Evolutionary conservation across 2,888 invertebrate genomes (phyloP), one percentile per base, ranked within the genome.

Genomic region (Brachyptera putata): DNA sequence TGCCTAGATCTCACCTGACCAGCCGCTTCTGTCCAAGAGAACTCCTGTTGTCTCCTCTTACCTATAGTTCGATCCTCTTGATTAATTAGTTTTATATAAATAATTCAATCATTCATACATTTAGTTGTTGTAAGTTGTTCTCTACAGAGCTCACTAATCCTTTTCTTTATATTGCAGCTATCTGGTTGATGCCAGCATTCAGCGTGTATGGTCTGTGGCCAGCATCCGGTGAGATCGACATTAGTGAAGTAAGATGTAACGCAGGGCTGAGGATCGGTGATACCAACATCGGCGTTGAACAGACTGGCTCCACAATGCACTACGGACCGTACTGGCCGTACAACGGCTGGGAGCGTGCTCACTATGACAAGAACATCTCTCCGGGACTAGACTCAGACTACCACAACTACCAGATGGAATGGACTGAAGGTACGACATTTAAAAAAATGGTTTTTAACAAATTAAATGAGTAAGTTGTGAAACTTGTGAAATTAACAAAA

Each of bases 211-310:
- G 87, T 0, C 72, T 75, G 1, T 87, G 87, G 87, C 87, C 87
- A 1, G 71, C 81, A 3, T 86, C 86, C 21, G 88, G 87, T 3
- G 87, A 87, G 75, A 87, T 88, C 61, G 86, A 87, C 69, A 72
- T 89, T 36, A 74, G 82, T 60, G 87, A 87, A 71, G 79, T 82
- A 22, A 78, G 86, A 41, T 87, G 87, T 50, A 85, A 85, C 70
- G 74, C 76, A 26, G 71, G 80, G 21, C 63, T 70, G 74, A 13
- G 16, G n/a, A 43, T 62, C 36, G 30, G 55, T 37, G 66, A 68
- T 1, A 58, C 62, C 5, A 68, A 70, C 60, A 68, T 70, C 61
- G 70, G 70, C 5, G 46, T 59, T 1, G 68, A 70, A 34, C 69
- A 68, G 59, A 58, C 14, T 26, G 21, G 43, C 41, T 80, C 82